These are phyloP conservation scores for Pheucticus melanocephalus DNA, from an alignment of 2,113 vertebrate genomes.

Conservation along the genomic window DNA sequence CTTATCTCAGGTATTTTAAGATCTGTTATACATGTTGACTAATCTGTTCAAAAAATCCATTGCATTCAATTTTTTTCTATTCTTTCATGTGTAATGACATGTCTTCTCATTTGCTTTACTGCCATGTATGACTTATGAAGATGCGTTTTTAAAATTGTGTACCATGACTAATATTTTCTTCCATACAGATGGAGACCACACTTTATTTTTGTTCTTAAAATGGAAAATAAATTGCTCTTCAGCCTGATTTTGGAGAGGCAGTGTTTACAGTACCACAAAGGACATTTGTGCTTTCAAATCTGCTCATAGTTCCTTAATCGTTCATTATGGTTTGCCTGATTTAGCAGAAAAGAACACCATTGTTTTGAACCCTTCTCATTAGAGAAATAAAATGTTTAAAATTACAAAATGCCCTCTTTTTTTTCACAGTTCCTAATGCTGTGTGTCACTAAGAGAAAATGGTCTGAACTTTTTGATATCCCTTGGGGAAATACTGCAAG, in stretches of 20 bases:
- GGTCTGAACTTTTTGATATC: constrained; percentile 45
- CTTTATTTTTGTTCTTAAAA: constrained; percentile 35
- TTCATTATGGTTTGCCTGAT: background rate
- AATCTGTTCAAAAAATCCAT: background rate
- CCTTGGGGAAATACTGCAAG: constrained; percentile 23
- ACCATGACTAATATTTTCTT: constrained; percentile 49
- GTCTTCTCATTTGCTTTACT: background rate
- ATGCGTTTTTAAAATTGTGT: background rate
- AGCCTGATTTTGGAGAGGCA: constrained; percentile 7
- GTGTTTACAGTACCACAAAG: constrained; percentile 18
- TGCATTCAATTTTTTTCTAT: background rate
- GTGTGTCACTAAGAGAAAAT: constrained; percentile 49
- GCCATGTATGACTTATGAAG: background rate
- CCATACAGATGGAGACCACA: background rate
- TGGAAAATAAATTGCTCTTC: constrained; percentile 28
- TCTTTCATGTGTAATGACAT: background rate
- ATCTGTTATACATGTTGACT: background rate
- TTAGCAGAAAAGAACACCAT: background rate
- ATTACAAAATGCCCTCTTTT: background rate
- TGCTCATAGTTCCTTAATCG: background rate
- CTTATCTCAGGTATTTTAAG: background rate
- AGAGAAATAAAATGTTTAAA: constrained; percentile 8
- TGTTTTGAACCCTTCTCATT: background rate
- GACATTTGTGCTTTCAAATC: constrained; percentile 21
- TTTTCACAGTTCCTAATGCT: background rate